Base-by-base conservation (phyloP, 2,888 invertebrate genomes). In the Muschampia plurimacula region DNA sequence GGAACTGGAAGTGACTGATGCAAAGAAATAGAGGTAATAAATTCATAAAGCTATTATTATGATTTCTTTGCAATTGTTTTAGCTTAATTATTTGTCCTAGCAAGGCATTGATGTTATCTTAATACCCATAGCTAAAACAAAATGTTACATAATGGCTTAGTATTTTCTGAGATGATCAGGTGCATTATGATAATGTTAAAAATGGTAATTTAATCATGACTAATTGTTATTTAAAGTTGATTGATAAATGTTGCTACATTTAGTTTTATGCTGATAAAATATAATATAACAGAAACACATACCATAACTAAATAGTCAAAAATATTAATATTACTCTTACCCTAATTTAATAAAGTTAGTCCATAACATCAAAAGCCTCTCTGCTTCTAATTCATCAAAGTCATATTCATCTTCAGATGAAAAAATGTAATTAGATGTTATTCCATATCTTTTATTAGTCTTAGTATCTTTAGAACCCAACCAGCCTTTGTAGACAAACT, bases 281-380 rank as follows among this genome's bases (percentile, higher is more conserved):
- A 1, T 7, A 8, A 52, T n/a, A 52, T 2, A 15, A 7, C 7
- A 6, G 41, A 41, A 9, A 41, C 7, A 41, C 2, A 2, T 2
- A 49, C 9, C 8, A 55, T 22, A 2, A 55, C 12, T 32, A 59
- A 6, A 9, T 32, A 46, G 44, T 44, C 46, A 46, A 69, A 41
- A 13, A 41, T 69, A 1, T 2, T 3, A 22, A 65, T 73, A 9
- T 41, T 41, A 41, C 2, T 32, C 83, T 85, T 81, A 93, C 93
- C 93, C 88, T 13, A 89, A 75, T 75, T 82, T 86, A 15, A 92
- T 86, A 69, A 92, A 94, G 76, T 91, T 92, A 32, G 76, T 83
- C 81, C 86, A 86, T 46, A 94, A 74, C 8, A 76, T 82, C 1
- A 84, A 77, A 12, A 93, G 69, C 74, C 77, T 86, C n/a, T 84